These are phyloP conservation scores for Nomada flava DNA, from an alignment of 2,888 invertebrate species.

Conservation along the genomic window DNA sequence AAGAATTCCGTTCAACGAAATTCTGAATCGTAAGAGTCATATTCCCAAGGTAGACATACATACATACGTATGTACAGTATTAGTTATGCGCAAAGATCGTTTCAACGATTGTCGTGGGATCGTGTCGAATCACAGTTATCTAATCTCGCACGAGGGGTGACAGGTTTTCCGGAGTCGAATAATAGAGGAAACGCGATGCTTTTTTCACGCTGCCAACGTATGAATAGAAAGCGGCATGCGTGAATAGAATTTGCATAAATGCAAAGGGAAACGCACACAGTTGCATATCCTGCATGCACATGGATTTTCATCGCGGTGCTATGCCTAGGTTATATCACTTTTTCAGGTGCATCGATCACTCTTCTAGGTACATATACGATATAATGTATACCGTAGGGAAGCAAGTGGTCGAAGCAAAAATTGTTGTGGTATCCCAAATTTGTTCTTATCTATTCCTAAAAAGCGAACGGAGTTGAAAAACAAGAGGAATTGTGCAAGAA, in stretches of 20 bases:
- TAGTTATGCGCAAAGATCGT: background rate
- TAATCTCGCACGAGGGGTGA: background rate
- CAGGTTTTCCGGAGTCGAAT: slow-evolving; percentile 2
- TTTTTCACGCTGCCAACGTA: background rate
- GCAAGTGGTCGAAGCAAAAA: background rate
- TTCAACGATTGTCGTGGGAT: background rate
- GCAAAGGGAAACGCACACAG: slow-evolving; percentile 50
- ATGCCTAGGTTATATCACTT: slow-evolving; percentile 22
- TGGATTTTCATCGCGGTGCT: slow-evolving; percentile 7
- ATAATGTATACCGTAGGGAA: too few relatives aligned
- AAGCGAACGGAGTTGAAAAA: slow-evolving; percentile 9
- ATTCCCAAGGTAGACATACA: too few relatives aligned
- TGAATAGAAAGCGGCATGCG: slow-evolving; percentile 20
- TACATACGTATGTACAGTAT: too few relatives aligned
- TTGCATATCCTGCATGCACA: background rate
- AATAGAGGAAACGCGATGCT: slow-evolving; percentile 17
- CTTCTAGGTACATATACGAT: too few relatives aligned
- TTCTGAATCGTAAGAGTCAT: too few relatives aligned
- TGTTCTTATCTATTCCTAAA: slow-evolving; percentile 30
- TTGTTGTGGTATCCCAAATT: background rate
- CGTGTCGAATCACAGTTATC: slow-evolving; percentile 14
- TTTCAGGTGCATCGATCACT: background rate
- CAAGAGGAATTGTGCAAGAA: slow-evolving; percentile 37
- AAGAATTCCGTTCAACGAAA: background rate
- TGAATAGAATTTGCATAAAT: slow-evolving; percentile 56